Conservation (phyloP, 2,888 invertebrate species). For the Diloba caeruleocephala region DNA sequence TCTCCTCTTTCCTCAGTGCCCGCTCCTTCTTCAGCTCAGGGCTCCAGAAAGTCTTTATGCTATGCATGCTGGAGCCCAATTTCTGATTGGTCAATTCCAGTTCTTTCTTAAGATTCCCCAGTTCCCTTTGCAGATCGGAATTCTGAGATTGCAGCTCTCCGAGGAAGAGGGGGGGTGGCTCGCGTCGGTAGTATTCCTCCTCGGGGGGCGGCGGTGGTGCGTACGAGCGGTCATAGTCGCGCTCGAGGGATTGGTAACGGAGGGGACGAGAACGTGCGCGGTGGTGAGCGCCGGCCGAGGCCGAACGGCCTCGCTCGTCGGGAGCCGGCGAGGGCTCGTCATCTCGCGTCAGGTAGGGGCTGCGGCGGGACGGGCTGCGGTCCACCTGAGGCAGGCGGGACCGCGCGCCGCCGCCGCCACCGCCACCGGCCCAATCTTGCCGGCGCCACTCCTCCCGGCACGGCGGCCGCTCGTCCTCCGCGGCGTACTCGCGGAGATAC, state of each 20-base stretch:
- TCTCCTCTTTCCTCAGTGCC: constrained; percentile 98
- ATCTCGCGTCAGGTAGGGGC: constrained; percentile 93
- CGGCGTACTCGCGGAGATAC: constrained; percentile 89
- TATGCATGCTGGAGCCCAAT: constrained; percentile 99
- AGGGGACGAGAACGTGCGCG: constrained; percentile 94
- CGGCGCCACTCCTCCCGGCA: constrained; percentile 86
- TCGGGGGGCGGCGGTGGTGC: constrained; percentile 95
- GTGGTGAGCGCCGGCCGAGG: constrained; percentile 92
- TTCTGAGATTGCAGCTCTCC: constrained; percentile 98
- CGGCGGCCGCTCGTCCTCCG: constrained; percentile 88
- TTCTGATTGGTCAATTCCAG: constrained; percentile 99
- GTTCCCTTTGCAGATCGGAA: constrained; percentile 97
- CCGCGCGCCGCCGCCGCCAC: constrained; percentile 85
- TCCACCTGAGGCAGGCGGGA: constrained; percentile 95
- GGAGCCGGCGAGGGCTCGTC: constrained; percentile 95
- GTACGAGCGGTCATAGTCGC: constrained; percentile 96
- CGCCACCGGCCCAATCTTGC: constrained; percentile 68
- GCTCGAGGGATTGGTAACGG: constrained; percentile 93
- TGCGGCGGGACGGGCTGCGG: constrained; percentile 96
- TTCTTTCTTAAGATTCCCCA: constrained; percentile 96
- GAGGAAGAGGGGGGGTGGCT: constrained; percentile 91
- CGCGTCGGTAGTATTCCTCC: constrained; percentile 89
- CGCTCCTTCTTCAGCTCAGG: constrained; percentile 99
- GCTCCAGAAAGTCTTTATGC: constrained; percentile 99
- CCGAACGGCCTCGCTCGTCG: constrained; percentile 94